A percentile compares a stretch with the other conserved stretches of the same genome.
Conservation (phyloP, 1,140 invertebrate species). For the Eriocheir sinensis region DNA sequence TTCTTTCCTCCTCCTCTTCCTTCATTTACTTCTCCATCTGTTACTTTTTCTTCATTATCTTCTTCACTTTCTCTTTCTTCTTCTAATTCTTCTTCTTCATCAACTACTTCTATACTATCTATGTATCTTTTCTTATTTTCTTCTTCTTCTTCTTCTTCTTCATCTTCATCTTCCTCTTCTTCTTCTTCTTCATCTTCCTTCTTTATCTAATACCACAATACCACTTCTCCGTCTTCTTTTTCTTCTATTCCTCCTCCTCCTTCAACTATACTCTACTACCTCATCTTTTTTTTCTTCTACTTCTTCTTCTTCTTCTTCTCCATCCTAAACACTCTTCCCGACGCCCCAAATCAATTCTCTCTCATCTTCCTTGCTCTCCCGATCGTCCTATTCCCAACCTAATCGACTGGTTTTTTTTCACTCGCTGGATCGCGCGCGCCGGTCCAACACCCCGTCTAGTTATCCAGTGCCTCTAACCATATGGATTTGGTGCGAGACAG, state of each 20-base stretch:
- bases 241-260: background rate
- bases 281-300: too few relatives aligned
- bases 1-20: background rate
- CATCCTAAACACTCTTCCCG: too few relatives aligned
- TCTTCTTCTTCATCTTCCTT: background rate
- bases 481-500: background rate
- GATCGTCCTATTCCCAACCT: too few relatives aligned
- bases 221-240: too few relatives aligned
- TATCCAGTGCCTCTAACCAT: background rate
- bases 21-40: background rate
- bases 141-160: too few relatives aligned
- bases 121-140: background rate
- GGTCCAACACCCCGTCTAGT: background rate
- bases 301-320: too few relatives aligned
- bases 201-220: background rate
- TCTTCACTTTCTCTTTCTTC: slow-evolving; percentile 1
- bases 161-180: background rate
- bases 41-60: slow-evolving; percentile 36
- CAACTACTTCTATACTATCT: too few relatives aligned
- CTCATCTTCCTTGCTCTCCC: too few relatives aligned
- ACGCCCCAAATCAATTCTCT: too few relatives aligned
- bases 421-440: background rate
- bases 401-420: background rate
- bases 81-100: background rate
- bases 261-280: too few relatives aligned